Base-by-base conservation (phyloP, 2,888 invertebrate genomes). In the Tetragonula carbonaria region DNA sequence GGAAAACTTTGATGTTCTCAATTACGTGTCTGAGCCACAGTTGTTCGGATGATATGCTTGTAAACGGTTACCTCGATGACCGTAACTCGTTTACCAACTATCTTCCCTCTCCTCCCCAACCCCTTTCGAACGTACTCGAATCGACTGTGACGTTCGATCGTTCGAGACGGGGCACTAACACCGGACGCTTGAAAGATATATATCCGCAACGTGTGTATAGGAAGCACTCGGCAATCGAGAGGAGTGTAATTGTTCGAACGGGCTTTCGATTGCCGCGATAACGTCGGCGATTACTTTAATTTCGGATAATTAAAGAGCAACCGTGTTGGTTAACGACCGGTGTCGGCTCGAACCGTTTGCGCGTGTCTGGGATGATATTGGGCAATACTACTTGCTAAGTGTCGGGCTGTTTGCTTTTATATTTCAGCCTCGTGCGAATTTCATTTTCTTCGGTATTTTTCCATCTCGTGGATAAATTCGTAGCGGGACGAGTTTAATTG, bases 1-100 rank as follows among this genome's bases (percentile, higher is more conserved):
- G 87, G 87, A 87, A 87, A 87, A 87, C 87, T 87, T 87, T 82
- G 82, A 85, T 70, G 87, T 55, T 84, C 80, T 80, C 87, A 86
- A 87, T 87, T 87, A 87, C 81, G 81, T 79, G 80, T 74, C 65
- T 80, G 78, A 85, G 71, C 59, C 73, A 65, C 68, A 78, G 87
- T 85, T 87, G 78, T 82, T 76, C 59, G 74, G 74, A 80, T 73
- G 80, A 85, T 87, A 87, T 78, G 80, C 78, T 71, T 80, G 82
- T 75, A 82, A 87, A 79, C 85, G 51, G 83, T 71, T 84, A 51
- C 82, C 74, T 28, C 71, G 77, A 78, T 74, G 72, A 75, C 83
- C 78, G 74, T 74, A 78, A 78, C 63, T 78, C 81, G 67, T 84
- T 84, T 74, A 75, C 53, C 62, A 78, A 72, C 67, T 84, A 28